These are phyloP conservation scores for Neodiprion lecontei DNA, from an alignment of 1,140 invertebrate species.

Conservation along the genomic window DNA sequence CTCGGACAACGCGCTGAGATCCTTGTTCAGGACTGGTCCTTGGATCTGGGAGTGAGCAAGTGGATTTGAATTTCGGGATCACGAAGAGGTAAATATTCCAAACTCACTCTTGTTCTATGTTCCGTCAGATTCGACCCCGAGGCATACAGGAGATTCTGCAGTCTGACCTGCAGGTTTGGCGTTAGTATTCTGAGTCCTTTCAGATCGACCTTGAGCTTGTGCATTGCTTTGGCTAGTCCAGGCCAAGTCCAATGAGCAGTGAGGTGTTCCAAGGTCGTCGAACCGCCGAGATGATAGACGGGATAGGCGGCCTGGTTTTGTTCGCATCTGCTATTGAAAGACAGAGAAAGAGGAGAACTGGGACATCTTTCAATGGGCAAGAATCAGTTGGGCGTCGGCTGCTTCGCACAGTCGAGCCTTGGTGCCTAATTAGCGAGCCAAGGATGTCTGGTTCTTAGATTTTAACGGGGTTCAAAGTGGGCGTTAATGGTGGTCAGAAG, in stretches of 20 bases:
- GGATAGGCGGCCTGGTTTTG: slow-evolving; percentile 72
- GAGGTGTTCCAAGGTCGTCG: slow-evolving; percentile 69
- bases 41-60: slow-evolving; percentile 49
- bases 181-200: slow-evolving; percentile 62
- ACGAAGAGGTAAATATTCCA: background rate
- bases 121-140: slow-evolving; percentile 73
- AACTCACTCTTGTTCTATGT: slow-evolving; percentile 62
- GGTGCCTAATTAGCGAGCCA: no score
- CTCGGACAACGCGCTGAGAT: slow-evolving; percentile 74
- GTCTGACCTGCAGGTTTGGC: slow-evolving; percentile 64
- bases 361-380: background rate
- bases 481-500: background rate
- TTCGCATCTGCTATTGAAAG: slow-evolving; percentile 68
- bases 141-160: slow-evolving; percentile 70
- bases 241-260: slow-evolving; percentile 69
- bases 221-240: slow-evolving; percentile 61
- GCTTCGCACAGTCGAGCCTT: background rate
- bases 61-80: slow-evolving; percentile 4
- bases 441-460: no score
- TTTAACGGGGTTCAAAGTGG: background rate
- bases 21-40: slow-evolving; percentile 74
- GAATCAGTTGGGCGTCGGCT: background rate
- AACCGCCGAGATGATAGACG: slow-evolving; percentile 73
- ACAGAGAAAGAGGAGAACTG: slow-evolving; percentile 28
- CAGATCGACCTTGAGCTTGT: slow-evolving; percentile 58